Evolutionary conservation across 2,888 invertebrate species (phyloP).

Genomic region (Plusia festucae): DNA sequence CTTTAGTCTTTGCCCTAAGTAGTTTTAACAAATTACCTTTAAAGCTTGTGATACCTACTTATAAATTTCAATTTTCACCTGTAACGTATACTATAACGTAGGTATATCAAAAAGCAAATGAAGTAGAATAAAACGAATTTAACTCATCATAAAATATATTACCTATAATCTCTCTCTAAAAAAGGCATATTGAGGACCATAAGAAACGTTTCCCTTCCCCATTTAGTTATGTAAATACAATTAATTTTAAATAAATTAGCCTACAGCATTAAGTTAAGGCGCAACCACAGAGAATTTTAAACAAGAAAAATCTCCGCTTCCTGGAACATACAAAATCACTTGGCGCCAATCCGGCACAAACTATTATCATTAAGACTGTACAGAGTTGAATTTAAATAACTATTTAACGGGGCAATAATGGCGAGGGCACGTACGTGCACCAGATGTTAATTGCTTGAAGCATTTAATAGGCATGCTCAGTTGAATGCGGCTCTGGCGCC

Average conservation of each 20-base stretch:
- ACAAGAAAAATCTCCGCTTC: conserved; percentile 42
- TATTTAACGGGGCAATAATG: conserved; percentile 78
- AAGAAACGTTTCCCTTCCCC: not conserved
- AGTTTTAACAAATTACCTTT: conserved; percentile 23
- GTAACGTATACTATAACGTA: too few relatives aligned
- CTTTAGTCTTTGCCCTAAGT: conserved; percentile 14
- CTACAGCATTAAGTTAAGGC: conserved; percentile 33
- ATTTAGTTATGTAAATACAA: conserved; percentile 1
- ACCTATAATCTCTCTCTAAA: not conserved
- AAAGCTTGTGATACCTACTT: not conserved
- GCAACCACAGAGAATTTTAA: conserved; percentile 38
- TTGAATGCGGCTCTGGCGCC: conserved; percentile 58
- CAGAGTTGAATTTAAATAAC: conserved; percentile 81
- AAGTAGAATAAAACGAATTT: not conserved
- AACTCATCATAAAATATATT: not conserved
- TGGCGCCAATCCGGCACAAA: conserved; percentile 60
- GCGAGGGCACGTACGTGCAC: conserved; percentile 71
- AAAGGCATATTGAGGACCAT: not conserved
- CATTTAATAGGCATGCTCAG: conserved; percentile 75
- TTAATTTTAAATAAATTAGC: conserved; percentile 24
- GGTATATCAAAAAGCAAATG: too few relatives aligned
- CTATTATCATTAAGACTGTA: conserved; percentile 63
- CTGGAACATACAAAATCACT: conserved; percentile 61
- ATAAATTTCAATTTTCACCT: not conserved
- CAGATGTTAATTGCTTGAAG: conserved; percentile 81